Percentiles rank a stretch among this genome's conserved stretches.
These are phyloP conservation scores for Adelges cooleyi DNA, from an alignment of 1,140 invertebrate genomes.

Conservation along the genomic window DNA sequence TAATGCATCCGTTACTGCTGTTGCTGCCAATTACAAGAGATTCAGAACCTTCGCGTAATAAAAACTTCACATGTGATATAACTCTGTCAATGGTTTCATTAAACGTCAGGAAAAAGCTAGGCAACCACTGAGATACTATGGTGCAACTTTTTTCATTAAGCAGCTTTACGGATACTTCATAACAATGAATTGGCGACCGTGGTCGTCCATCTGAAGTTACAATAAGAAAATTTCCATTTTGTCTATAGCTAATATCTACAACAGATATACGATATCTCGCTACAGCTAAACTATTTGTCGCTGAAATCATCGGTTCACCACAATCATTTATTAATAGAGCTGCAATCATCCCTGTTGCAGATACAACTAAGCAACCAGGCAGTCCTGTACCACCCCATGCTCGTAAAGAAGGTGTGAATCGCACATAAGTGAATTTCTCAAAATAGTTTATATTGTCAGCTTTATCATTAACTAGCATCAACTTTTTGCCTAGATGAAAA, in stretches of 20 bases:
- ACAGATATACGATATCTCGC: slow-evolving; percentile 59
- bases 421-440: slow-evolving; percentile 70
- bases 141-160: slow-evolving; percentile 44
- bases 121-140: slow-evolving; percentile 59
- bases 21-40: slow-evolving; percentile 61
- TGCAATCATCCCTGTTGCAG: slow-evolving; percentile 67
- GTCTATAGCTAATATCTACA: slow-evolving; percentile 61
- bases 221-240: slow-evolving; percentile 69
- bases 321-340: slow-evolving; percentile 44
- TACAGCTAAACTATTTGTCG: slow-evolving; percentile 57
- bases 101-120: slow-evolving; percentile 55
- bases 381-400: slow-evolving; percentile 72
- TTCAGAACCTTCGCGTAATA: slow-evolving; percentile 68
- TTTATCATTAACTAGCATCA: slow-evolving; percentile 55
- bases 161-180: slow-evolving; percentile 45
- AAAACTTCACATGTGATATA: slow-evolving; percentile 52
- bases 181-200: slow-evolving; percentile 30
- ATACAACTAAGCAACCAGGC: slow-evolving; percentile 69
- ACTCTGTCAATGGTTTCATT: slow-evolving; percentile 28
- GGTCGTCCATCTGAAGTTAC: slow-evolving; percentile 58
- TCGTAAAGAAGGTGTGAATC: slow-evolving; percentile 65
- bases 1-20: slow-evolving; percentile 48
- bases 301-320: slow-evolving; percentile 38
- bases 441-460: slow-evolving; percentile 67
- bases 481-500: slow-evolving; percentile 74